Evolutionary conservation across 53 echinoderm and acorn worm species (phyloP), one percentile per base, ranked within the genome.

Genomic region (Crossaster papposus): DNA sequence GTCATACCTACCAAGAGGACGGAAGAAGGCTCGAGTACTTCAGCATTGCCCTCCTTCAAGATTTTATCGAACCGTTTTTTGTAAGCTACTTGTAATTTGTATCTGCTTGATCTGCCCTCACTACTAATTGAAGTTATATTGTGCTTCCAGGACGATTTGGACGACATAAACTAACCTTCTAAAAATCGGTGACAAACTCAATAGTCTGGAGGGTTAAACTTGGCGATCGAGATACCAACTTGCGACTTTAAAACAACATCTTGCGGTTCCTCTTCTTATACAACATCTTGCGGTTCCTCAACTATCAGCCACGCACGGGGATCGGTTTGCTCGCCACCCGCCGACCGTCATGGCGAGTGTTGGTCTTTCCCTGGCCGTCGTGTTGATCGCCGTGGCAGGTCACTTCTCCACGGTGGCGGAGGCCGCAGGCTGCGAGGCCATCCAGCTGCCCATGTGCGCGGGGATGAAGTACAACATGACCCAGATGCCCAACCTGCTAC

Each of bases 401-500:
- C 28, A 82, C n/a, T 70, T 30, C 84, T 83, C 18, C 20, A 13
- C 20, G 1, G n/a, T 37, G 5, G 70, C 54, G 15, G 91, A 91
- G 17, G 78, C 78, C 17, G 91, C 98, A 0, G 93, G 93, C 7
- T 98, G 98, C 36, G 96, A 98, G 68, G 74, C 92, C 1, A 94
- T 98, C 23, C 82, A 90, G 77, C 90, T 98, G 1, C 96, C 96
- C 0, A 98, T 98, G 98, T 98, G 98, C 26, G 80, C 78, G 10
- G 73, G 79, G 0, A 94, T 98, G 89, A 94, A 94, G 4, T 98
- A 96, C 81, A 98, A 98, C 92, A 92, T 94, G 89, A 98, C 98
- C 3, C 86, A 96, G 72, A 97, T 97, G 98, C 98, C 98, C 0
- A 97, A 97, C 70, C 91, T 96, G 0, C 89, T 97, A 10, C 94